Evolutionary conservation across 2,797 vertebrate species (phyloP).

Genomic region (Tinamus major): DNA sequence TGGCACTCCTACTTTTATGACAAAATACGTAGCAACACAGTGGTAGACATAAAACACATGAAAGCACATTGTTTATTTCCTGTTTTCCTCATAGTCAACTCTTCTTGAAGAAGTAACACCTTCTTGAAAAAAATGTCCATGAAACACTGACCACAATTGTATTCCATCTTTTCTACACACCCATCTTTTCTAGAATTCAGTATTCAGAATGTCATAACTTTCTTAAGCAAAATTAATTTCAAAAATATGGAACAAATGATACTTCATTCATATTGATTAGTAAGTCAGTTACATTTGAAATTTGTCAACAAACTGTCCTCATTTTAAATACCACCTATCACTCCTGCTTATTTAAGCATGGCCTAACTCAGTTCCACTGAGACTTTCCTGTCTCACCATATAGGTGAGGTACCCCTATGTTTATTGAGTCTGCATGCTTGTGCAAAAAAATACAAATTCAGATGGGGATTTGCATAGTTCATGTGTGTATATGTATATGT

Average conservation of each 20-base stretch:
- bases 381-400: neutral
- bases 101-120: neutral
- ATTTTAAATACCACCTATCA: constrained; percentile 11
- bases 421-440: neutral
- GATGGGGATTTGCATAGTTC: neutral
- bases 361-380: neutral
- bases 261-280: constrained; percentile 26
- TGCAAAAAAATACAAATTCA: neutral
- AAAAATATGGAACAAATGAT: neutral
- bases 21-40: neutral
- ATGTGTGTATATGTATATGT: neutral
- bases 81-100: neutral
- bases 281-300: neutral
- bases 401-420: neutral
- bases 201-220: neutral
- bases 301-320: neutral
- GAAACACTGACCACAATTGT: neutral
- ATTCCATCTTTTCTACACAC: neutral
- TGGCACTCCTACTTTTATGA: neutral
- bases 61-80: neutral
- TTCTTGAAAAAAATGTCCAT: neutral
- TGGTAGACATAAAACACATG: fast-evolving
- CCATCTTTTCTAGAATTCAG: neutral
- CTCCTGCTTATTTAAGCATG: neutral
- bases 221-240: neutral